phyloP scores from a whole-genome alignment of 1,140 invertebrate species.

The Polypedilum vanderplanki region DNA sequence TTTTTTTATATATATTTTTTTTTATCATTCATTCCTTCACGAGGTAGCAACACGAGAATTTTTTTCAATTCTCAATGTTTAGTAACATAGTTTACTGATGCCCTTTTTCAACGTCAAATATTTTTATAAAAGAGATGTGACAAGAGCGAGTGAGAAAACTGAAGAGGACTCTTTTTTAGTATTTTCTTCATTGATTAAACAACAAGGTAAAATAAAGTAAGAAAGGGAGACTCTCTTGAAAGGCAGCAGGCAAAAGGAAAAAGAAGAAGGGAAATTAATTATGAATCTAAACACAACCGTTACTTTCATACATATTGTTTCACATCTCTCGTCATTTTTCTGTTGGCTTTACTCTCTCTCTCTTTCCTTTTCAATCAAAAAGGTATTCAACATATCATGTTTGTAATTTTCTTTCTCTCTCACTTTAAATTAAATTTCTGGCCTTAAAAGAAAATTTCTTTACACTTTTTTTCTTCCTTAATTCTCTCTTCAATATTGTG shows the following conservation, averaged over 20 bases:
- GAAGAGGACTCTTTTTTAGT: too few species aligned
- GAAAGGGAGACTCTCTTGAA: slow-evolving; percentile 9
- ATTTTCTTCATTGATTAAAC: background rate
- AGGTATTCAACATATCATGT: background rate
- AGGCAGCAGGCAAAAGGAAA: background rate
- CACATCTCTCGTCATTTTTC: too few species aligned
- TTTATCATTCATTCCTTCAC: background rate
- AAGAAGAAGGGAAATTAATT: background rate
- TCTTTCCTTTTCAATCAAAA: background rate
- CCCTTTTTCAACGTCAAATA: slow-evolving; percentile 24
- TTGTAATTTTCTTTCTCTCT: background rate
- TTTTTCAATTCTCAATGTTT: background rate
- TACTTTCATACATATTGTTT: slow-evolving; percentile 5
- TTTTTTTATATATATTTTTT: background rate
- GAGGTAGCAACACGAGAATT: background rate
- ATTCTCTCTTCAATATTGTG: background rate
- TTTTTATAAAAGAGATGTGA: slow-evolving; percentile 24
- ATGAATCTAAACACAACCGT: background rate
- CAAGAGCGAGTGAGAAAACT: background rate
- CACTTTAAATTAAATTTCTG: background rate
- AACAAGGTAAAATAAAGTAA: background rate
- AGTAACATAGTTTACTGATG: slow-evolving; percentile 22
- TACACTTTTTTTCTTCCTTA: background rate
- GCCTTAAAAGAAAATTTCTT: background rate
- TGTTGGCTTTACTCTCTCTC: background rate